Evolutionary conservation across 1,140 invertebrate species (phyloP).

Genomic region (Ericerus pela): DNA sequence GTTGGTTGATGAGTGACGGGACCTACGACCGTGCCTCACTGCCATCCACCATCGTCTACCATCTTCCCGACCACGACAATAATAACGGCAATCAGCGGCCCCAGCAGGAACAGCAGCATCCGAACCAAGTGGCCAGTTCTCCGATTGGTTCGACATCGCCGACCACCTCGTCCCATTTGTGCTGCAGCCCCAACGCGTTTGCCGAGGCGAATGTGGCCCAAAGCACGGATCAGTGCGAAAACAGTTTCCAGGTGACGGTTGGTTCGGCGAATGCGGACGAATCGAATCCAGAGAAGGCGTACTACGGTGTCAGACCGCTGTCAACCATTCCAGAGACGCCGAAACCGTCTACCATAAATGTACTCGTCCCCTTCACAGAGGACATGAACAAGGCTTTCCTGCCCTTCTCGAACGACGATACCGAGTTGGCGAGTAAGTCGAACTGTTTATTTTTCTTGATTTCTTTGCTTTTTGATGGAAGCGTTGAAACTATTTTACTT

Average conservation of each 20-base stretch:
- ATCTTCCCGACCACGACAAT: too few species aligned
- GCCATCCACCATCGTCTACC: too few species aligned
- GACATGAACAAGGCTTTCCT: conserved; percentile 88
- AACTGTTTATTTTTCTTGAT: neutral
- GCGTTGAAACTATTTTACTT: too few species aligned
- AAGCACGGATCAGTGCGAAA: neutral
- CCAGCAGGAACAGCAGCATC: too few species aligned
- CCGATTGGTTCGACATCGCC: neutral
- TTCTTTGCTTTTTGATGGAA: neutral
- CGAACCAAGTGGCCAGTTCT: too few species aligned
- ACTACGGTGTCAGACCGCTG: neutral
- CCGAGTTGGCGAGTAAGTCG: conserved; percentile 65
- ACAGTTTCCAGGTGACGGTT: neutral
- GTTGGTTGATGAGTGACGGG: too few species aligned
- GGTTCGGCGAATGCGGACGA: neutral
- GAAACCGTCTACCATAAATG: conserved; percentile 52
- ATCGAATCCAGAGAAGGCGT: neutral
- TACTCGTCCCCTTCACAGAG: conserved; percentile 70
- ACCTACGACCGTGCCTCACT: too few species aligned
- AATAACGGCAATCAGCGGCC: too few species aligned
- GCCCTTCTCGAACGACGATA: conserved; percentile 69
- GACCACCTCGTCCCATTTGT: conserved; percentile 15
- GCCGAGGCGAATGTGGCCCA: neutral
- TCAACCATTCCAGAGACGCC: conserved; percentile 29
- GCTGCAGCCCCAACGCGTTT: neutral